Evolutionary conservation across 1,140 invertebrate genomes (phyloP).

Genomic region (Drosophila seguyi): DNA sequence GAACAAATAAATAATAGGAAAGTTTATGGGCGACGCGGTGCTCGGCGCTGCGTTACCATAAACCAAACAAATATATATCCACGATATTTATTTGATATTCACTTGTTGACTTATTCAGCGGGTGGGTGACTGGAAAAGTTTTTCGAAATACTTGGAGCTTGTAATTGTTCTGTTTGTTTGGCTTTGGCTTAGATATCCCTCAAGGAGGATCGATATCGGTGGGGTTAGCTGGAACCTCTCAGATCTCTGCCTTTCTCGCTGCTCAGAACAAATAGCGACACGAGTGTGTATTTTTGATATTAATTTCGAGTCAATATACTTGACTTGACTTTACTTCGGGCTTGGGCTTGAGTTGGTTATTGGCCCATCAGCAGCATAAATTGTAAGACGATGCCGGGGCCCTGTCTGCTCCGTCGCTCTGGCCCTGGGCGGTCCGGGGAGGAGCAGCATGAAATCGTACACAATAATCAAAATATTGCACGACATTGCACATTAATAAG

Average conservation of each 20-base stretch:
- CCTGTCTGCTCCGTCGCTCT: constrained; percentile 1
- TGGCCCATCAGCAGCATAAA: constrained; percentile 33
- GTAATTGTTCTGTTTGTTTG: constrained; percentile 31
- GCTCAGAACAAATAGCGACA: constrained; percentile 7
- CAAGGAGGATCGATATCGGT: constrained; percentile 16
- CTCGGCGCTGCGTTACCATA: constrained; percentile 8
- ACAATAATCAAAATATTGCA: constrained; percentile 76
- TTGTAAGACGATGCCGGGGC: constrained; percentile 34
- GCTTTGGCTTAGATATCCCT: constrained; percentile 5
- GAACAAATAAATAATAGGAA: constrained; percentile 37
- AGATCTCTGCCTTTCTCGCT: not conserved
- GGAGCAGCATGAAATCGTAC: constrained; percentile 22
- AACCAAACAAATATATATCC: constrained; percentile 23
- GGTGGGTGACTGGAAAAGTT: constrained; percentile 35
- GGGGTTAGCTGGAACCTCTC: constrained; percentile 2
- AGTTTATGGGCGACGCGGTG: not conserved
- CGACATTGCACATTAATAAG: constrained; percentile 71
- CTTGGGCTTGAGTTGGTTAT: constrained; percentile 27
- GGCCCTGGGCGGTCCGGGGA: constrained; percentile 27
- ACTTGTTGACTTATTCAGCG: constrained; percentile 22
- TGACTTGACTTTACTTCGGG: too few relatives aligned
- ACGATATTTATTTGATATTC: constrained; percentile 21
- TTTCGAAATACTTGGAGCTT: constrained; percentile 12
- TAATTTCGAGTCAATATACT: constrained; percentile 29
- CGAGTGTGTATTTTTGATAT: constrained; percentile 26